Base-by-base conservation (phyloP, 2,888 invertebrate genomes). In the Lithophane semibrunnea region DNA sequence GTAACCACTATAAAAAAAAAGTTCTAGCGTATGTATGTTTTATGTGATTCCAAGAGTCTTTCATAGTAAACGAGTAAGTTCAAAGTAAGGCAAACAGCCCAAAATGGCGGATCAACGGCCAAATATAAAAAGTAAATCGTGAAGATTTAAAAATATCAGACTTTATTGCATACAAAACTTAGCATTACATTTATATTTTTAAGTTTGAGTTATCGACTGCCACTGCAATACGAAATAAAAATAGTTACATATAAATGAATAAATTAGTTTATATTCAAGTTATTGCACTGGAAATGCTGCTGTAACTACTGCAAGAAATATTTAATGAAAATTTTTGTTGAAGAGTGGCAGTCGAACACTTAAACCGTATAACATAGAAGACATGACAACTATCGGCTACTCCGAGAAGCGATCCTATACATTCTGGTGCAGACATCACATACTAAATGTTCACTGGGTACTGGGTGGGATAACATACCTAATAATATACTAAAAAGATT, bases 141-240 rank as follows among this genome's bases (percentile, higher is more conserved):
- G 78, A 81, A 84, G 74, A 87, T 87, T 88, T 85, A 88, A 87
- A 78, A 87, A 87, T 87, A 87, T 87, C 87, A 87, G 87, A 87
- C 87, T 87, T 87, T 88, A 87, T 87, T 88, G 86, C 88, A 82
- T 88, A 89, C 84, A 88, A 88, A 89, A 88, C 86, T 88, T 87
- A 88, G 83, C 78, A 84, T 86, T 82, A 88, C 75, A 73, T 71
- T 79, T 73, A 84, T 68, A 72, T 37, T 68, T 29, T 67, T 60
- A 56, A 13, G 24, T 73, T 77, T 74, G 24, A 56, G 58, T n/a
- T 68, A 73, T 71, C 73, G 68, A 79, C 73, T 80, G 72, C 68
- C 79, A 74, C 58, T 56, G 24, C 24, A 63, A 64, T n/a, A 56
- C 37, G 18, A 37, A 37, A 21, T 0, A 49, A 44, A 73, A 60